These are phyloP conservation scores for Erebia palarica DNA, from an alignment of 2,888 invertebrate species.

Conservation along the genomic window DNA sequence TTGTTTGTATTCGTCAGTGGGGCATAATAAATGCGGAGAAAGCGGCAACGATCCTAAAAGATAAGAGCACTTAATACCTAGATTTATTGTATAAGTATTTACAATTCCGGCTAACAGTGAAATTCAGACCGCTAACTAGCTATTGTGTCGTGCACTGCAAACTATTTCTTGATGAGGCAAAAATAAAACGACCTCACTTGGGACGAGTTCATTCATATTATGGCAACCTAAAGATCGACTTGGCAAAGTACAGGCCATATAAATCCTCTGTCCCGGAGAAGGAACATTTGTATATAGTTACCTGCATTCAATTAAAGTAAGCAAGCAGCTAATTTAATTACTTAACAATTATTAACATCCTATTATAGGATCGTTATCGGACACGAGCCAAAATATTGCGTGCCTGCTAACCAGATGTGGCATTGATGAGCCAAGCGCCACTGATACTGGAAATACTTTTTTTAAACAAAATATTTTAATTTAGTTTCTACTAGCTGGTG, in stretches of 20 bases:
- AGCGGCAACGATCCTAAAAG: neutral
- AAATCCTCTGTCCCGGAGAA: too few relatives aligned
- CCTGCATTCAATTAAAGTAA: constrained; percentile 45
- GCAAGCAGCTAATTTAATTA: constrained; percentile 63
- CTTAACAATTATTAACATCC: too few relatives aligned
- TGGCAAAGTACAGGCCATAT: too few relatives aligned
- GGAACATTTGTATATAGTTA: neutral
- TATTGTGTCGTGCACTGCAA: too few relatives aligned
- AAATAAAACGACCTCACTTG: too few relatives aligned
- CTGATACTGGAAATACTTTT: neutral
- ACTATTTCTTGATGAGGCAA: too few relatives aligned
- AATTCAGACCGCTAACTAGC: neutral
- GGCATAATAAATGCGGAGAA: constrained; percentile 7
- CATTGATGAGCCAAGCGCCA: constrained; percentile 42
- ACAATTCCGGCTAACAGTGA: neutral
- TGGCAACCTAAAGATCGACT: too few relatives aligned
- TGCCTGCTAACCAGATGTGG: constrained; percentile 59
- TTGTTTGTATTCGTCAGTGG: constrained; percentile 9
- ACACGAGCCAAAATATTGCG: constrained; percentile 54
- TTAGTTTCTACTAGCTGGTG: too few relatives aligned
- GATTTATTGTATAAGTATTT: neutral
- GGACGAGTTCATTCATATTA: too few relatives aligned
- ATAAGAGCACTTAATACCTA: neutral
- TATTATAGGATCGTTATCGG: constrained; percentile 68
- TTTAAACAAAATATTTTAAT: neutral